phyloP scores from a whole-genome alignment of 2,888 invertebrate species.

The Tryphoninae sp. region DNA sequence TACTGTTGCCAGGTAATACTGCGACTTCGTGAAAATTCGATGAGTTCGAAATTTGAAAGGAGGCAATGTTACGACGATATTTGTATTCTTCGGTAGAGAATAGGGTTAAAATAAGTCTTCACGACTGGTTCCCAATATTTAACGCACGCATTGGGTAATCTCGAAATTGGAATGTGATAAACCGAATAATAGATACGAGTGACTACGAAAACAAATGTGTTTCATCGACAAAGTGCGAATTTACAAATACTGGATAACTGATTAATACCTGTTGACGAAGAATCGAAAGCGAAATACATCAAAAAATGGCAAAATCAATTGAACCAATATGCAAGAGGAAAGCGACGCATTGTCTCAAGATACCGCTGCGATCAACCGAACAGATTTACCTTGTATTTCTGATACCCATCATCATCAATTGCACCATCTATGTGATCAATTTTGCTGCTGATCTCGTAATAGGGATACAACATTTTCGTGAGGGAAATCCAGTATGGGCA shows the following conservation, averaged over 20 bases:
- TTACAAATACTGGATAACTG: neutral
- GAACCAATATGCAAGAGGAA: conserved; percentile 70
- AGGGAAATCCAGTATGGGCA: conserved; percentile 83
- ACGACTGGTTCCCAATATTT: neutral
- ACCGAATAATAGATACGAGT: conserved; percentile 5
- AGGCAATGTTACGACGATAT: conserved; percentile 26
- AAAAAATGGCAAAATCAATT: conserved; percentile 69
- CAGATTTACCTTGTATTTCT: conserved; percentile 83
- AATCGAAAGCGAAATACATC: conserved; percentile 7
- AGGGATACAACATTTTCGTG: conserved; percentile 85
- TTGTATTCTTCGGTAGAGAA: neutral
- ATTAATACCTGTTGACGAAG: neutral
- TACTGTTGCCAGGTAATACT: conserved; percentile 25
- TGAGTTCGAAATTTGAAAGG: conserved; percentile 1
- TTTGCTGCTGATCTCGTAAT: conserved; percentile 87
- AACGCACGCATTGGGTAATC: neutral
- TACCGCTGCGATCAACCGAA: conserved; percentile 80
- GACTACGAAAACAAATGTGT: neutral
- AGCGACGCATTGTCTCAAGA: conserved; percentile 71
- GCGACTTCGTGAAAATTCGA: neutral
- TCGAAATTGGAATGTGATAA: conserved; percentile 14
- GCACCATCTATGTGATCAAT: conserved; percentile 86
- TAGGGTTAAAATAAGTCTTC: neutral
- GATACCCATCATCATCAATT: conserved; percentile 84
- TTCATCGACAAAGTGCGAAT: neutral